A percentile compares a stretch with the other conserved stretches of the same genome.
These are phyloP conservation scores for Mormyrus hasselquistii DNA, from an alignment of 2,797 vertebrate species.

Conservation along the genomic window DNA sequence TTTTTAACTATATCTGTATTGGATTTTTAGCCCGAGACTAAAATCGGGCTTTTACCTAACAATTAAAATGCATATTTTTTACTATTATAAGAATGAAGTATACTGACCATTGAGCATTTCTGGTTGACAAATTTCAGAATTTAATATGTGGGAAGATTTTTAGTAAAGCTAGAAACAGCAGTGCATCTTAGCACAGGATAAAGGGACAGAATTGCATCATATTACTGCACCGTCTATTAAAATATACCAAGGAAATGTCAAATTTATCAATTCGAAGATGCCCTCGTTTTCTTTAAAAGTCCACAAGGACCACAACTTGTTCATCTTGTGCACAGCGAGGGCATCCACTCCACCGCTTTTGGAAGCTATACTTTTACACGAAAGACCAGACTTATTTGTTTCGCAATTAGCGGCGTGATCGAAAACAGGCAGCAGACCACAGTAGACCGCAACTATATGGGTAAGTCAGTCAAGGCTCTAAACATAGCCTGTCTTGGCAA, in stretches of 20 bases:
- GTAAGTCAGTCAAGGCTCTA: conserved; percentile 40
- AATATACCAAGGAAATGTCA: neutral
- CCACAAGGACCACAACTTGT: conserved; percentile 39
- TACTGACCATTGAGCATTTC: neutral
- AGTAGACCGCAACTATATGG: conserved; percentile 41
- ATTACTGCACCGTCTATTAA: neutral
- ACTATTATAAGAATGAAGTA: neutral
- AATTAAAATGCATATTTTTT: neutral
- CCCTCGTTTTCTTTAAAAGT: conserved; percentile 41
- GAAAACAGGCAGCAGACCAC: conserved; percentile 48
- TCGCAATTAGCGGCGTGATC: conserved; percentile 58
- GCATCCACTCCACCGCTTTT: conserved; percentile 58
- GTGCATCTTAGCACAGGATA: neutral
- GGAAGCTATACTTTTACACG: conserved; percentile 57
- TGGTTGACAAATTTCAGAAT: neutral
- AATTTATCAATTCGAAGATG: neutral
- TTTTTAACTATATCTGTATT: neutral
- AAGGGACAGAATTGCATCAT: neutral
- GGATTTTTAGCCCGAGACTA: neutral
- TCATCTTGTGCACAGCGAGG: conserved; percentile 39
- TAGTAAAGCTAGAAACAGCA: neutral
- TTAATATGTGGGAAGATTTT: neutral
- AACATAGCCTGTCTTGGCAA: conserved; percentile 35
- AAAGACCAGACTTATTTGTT: conserved; percentile 56
- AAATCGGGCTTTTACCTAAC: neutral